Conservation (phyloP, 1,140 invertebrate species). For the Probaryconus sp. region DNA sequence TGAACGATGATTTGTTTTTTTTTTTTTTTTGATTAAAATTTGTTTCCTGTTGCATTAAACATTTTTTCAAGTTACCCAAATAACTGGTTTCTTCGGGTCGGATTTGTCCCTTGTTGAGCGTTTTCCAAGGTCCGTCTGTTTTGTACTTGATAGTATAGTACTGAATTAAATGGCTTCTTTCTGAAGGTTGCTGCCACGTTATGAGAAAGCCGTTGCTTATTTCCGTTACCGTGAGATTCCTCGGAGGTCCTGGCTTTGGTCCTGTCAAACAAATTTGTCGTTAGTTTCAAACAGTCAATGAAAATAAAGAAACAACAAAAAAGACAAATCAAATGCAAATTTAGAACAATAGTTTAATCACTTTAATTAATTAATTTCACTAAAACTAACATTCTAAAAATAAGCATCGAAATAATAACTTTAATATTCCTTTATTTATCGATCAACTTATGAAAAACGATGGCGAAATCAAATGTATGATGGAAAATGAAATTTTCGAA, state of each 20-base stretch:
- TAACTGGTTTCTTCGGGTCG: conserved; percentile 92
- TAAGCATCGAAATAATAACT: no score
- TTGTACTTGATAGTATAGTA: conserved; percentile 95
- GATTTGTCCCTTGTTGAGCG: conserved; percentile 91
- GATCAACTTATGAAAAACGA: no score
- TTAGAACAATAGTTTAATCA: no score
- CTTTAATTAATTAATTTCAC: no score
- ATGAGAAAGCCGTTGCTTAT: conserved; percentile 92
- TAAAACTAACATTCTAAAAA: no score
- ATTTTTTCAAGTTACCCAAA: no score
- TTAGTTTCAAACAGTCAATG: not conserved
- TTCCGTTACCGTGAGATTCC: conserved; percentile 92
- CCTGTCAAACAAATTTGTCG: conserved; percentile 79
- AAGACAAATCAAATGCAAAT: no score
- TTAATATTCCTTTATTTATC: no score
- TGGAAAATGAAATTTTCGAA: no score
- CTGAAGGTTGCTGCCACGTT: conserved; percentile 90
- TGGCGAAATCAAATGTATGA: no score
- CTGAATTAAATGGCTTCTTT: conserved; percentile 87
- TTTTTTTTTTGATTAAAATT: not conserved
- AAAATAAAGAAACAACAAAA: not conserved
- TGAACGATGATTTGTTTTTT: no score
- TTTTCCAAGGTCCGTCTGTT: conserved; percentile 91
- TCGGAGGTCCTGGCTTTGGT: conserved; percentile 90
- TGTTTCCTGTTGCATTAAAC: no score